Base-by-base conservation (phyloP, 2,797 vertebrate species). In the Chelon labrosus region DNA sequence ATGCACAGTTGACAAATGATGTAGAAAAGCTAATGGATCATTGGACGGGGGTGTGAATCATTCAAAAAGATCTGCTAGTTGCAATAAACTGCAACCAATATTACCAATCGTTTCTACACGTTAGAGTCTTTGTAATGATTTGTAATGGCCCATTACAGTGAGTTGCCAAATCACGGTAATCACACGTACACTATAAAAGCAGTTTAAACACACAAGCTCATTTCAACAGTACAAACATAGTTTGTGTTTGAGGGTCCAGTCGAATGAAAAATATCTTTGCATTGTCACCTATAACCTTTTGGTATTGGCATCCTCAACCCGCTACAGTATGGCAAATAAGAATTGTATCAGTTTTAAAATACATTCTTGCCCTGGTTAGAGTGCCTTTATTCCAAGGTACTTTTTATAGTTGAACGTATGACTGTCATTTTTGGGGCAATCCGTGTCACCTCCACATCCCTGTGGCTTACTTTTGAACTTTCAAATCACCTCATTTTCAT, bases 61-160 rank as follows among this genome's bases (percentile, higher is more conserved):
- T 72, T 94, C 93, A 89, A 89, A 88, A 90, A 88, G 85, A 87
- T 82, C 92, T 92, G 93, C 89, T 95, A 94, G 94, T 89, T 90
- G 86, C 79, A 92, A 91, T 91, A 66, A 88, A 88, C 64, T 78
- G 35, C 38, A 49, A 20, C 37, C 47, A 47, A 77, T 65, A 63
- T 75, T 50, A 64, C 46, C 19, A 47, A 37, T 90, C 92, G 84
- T 41, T 73, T 67, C 62, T 14, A 58, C 37, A 70, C 38, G 57
- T 69, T 49, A 25, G 8, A 14, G 53, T 35, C 63, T 75, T 69
- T 88, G 73, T 83, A 83, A 0, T 63, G 73, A 91, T 75, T 69
- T 88, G 73, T 83, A 83, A 0, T 64, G 73, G 91, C 80, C 83
- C 85, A 80, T 87, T 88, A 88, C 75, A 87, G 82, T 85, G 81